Conservation (phyloP, 2,888 invertebrate species). For the Calliopum simillimum region DNA sequence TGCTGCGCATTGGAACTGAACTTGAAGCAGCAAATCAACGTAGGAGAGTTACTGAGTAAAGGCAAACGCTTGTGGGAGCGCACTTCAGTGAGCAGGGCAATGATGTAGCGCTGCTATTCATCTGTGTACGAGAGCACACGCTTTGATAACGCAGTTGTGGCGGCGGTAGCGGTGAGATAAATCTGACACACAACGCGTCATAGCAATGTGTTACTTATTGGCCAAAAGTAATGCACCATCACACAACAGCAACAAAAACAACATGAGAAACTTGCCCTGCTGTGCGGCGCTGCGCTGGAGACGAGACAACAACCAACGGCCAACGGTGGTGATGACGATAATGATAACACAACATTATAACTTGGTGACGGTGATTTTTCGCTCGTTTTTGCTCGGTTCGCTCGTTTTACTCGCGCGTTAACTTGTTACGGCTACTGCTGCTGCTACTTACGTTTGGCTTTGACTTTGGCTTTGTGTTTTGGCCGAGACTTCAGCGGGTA, state of each 20-base stretch:
- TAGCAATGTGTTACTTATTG: not conserved
- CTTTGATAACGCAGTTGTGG: not conserved
- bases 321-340: not conserved
- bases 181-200: too few species aligned
- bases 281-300: not conserved
- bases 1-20: constrained; percentile 27
- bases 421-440: constrained; percentile 15
- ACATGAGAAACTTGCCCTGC: constrained; percentile 28
- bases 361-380: constrained; percentile 16
- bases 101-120: too few species aligned
- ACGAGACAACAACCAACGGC: too few species aligned
- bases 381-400: constrained; percentile 10
- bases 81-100: too few species aligned
- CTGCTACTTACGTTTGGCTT: constrained; percentile 38
- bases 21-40: constrained; percentile 22
- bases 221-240: constrained; percentile 23
- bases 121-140: constrained; percentile 19
- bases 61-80: too few species aligned
- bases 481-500: constrained; percentile 64
- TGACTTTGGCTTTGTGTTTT: constrained; percentile 40
- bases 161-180: too few species aligned
- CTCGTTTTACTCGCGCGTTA: constrained; percentile 22
- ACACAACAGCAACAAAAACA: constrained; percentile 33
- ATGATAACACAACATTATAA: not conserved
- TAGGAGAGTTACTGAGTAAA: not conserved